These are phyloP conservation scores for Elegia similella DNA, from an alignment of 2,888 invertebrate genomes.

Conservation along the genomic window DNA sequence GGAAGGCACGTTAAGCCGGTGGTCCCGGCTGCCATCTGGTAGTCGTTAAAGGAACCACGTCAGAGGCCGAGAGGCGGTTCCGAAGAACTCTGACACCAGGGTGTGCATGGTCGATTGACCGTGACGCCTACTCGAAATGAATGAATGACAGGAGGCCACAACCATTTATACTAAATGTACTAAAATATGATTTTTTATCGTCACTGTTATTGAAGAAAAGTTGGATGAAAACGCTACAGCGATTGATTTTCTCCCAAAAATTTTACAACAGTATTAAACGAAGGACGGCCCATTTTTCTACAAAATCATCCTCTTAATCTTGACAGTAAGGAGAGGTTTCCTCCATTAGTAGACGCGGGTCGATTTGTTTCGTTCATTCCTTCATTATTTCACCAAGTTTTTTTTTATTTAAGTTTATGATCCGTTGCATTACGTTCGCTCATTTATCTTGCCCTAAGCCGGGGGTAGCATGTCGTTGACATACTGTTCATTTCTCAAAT, in stretches of 20 bases:
- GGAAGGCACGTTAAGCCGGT: too few relatives aligned
- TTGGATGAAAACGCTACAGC: neutral
- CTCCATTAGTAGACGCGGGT: constrained; percentile 12
- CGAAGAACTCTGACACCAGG: too few relatives aligned
- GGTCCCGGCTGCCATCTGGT: too few relatives aligned
- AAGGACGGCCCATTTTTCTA: constrained; percentile 10
- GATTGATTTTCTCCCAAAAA: constrained; percentile 4
- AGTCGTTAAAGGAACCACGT: too few relatives aligned
- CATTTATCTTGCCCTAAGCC: constrained; percentile 65
- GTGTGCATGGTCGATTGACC: too few relatives aligned
- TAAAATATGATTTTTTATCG: too few relatives aligned
- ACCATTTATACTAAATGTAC: too few relatives aligned
- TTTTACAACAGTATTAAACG: constrained; percentile 1
- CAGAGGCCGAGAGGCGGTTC: too few relatives aligned
- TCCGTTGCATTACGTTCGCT: constrained; percentile 56
- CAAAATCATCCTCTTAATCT: constrained; percentile 16
- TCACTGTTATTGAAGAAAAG: neutral
- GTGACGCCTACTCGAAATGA: too few relatives aligned
- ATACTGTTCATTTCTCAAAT: constrained; percentile 72
- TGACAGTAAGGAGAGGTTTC: constrained; percentile 11
- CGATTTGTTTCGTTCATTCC: constrained; percentile 26
- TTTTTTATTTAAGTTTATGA: constrained; percentile 29
- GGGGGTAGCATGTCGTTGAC: constrained; percentile 62
- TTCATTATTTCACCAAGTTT: constrained; percentile 30
- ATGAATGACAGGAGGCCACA: too few relatives aligned